A percentile compares a stretch with the other conserved stretches of the same genome.
Conservation (phyloP, 2,797 vertebrate genomes). For the Cryptoprocta ferox region DNA sequence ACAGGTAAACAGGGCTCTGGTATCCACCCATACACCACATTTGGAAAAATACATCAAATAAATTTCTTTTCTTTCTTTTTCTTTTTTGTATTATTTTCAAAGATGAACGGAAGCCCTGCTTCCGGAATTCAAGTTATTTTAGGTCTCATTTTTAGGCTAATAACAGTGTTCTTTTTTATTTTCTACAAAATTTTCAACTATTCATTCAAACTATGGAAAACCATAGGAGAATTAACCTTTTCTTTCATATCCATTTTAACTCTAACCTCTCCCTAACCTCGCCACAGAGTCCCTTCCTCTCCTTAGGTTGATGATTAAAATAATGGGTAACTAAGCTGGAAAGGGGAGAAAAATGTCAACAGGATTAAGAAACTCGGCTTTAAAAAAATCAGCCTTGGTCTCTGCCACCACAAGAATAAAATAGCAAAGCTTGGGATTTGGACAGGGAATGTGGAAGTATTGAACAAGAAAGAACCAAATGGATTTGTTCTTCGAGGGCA, state of each 20-base stretch:
- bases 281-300: not conserved
- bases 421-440: not conserved
- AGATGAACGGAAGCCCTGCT: not conserved
- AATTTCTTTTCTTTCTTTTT: not conserved
- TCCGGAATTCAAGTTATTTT: not conserved
- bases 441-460: not conserved
- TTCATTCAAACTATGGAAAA: slow-evolving; percentile 46
- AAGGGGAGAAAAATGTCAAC: not conserved
- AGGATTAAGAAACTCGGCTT: not conserved
- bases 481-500: not conserved
- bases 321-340: not conserved
- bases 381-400: not conserved
- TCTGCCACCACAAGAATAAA: not conserved
- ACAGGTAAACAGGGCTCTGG: not conserved
- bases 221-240: slow-evolving; percentile 44
- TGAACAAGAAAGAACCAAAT: not conserved
- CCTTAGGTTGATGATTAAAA: not conserved
- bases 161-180: slow-evolving; percentile 3
- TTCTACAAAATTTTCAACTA: slow-evolving; percentile 36
- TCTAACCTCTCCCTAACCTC: not conserved
- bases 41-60: not conserved
- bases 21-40: not conserved
- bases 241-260: slow-evolving; percentile 33
- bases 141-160: not conserved
- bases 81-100: not conserved